phyloP scores from a whole-genome alignment of 2,797 vertebrate genomes.

The Centropyge bicolor region DNA sequence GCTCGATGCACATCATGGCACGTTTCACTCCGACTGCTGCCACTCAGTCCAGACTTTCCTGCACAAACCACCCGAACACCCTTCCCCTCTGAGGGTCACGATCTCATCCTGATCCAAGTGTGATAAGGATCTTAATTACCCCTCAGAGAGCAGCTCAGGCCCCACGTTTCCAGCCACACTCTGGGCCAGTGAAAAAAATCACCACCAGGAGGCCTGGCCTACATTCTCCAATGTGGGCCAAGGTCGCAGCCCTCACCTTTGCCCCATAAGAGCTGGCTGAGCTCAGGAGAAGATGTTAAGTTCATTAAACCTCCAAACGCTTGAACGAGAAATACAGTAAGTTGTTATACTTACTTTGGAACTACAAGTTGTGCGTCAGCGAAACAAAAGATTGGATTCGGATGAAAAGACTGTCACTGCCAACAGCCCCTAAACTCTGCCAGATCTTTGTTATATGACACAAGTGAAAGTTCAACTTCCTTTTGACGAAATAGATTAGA shows the following conservation, averaged over 20 bases:
- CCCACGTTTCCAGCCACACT: constrained; percentile 53
- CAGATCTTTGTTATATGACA: constrained; percentile 58
- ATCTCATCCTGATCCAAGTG: constrained; percentile 55
- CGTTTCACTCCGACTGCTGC: constrained; percentile 38
- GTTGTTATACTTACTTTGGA: constrained; percentile 3
- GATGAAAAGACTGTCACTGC: constrained; percentile 36
- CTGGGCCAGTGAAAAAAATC: constrained; percentile 35
- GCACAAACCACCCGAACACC: constrained; percentile 50
- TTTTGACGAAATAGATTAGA: constrained; percentile 1
- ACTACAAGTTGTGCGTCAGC: constrained; percentile 12
- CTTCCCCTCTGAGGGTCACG: constrained; percentile 33
- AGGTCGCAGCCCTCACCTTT: constrained; percentile 57
- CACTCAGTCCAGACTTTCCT: constrained; percentile 55
- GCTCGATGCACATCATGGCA: constrained; percentile 28
- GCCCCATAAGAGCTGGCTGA: constrained; percentile 34
- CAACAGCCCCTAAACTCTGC: constrained; percentile 28
- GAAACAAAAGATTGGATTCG: constrained; percentile 41
- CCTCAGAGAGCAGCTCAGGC: constrained; percentile 52
- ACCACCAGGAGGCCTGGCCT: constrained; percentile 49
- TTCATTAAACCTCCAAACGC: constrained; percentile 1
- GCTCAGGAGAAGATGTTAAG: constrained; percentile 27
- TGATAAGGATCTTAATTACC: constrained; percentile 71
- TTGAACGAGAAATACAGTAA: not conserved
- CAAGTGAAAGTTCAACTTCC: constrained; percentile 5
- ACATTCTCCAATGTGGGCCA: constrained; percentile 52